These are phyloP conservation scores for Lutjanus campechanus DNA, from an alignment of 2,797 vertebrate species.

Conservation along the genomic window DNA sequence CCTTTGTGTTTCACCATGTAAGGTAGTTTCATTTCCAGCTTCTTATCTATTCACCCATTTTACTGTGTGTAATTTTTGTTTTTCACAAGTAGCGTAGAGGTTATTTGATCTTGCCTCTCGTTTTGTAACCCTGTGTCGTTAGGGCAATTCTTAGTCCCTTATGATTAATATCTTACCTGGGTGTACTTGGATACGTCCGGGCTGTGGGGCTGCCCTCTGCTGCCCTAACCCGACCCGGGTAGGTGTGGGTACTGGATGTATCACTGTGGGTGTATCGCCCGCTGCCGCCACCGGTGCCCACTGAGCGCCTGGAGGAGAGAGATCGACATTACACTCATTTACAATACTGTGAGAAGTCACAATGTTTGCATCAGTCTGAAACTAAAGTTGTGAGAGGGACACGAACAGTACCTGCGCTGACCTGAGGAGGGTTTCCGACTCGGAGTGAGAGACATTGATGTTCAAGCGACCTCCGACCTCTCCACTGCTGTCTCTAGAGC, in stretches of 20 bases:
- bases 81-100: too few relatives aligned
- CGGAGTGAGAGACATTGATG: slow-evolving; percentile 83
- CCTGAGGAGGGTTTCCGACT: slow-evolving; percentile 80
- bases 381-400: not conserved
- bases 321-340: slow-evolving; percentile 3
- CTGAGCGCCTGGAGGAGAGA: slow-evolving; percentile 71
- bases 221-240: slow-evolving; percentile 89
- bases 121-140: too few relatives aligned
- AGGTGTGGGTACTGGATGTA: slow-evolving; percentile 82
- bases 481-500: slow-evolving; percentile 64
- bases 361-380: not conserved
- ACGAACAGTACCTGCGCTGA: slow-evolving; percentile 83
- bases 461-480: slow-evolving; percentile 43
- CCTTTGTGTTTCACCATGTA: too few relatives aligned
- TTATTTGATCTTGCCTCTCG: too few relatives aligned
- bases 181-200: slow-evolving; percentile 86
- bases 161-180: slow-evolving; percentile 71
- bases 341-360: not conserved
- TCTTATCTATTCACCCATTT: too few relatives aligned
- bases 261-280: slow-evolving; percentile 76
- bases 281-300: slow-evolving; percentile 69
- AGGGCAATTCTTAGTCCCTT: not conserved
- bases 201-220: slow-evolving; percentile 91
- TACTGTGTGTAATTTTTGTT: too few relatives aligned
- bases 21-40: too few relatives aligned